Conservation (phyloP, 2,113 vertebrate species). For the Chauna torquata region DNA sequence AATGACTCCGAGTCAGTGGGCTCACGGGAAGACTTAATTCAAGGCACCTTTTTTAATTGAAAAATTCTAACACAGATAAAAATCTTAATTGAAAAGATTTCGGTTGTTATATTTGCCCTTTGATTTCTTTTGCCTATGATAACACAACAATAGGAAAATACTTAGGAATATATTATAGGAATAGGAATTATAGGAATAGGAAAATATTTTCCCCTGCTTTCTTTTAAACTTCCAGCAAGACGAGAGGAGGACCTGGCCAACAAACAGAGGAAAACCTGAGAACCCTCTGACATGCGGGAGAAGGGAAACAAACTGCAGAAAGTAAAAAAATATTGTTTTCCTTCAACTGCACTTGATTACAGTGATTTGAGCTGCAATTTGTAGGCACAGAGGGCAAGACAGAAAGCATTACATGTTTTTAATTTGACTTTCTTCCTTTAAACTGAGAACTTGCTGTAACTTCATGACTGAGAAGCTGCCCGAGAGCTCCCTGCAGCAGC, state of each 20-base stretch:
- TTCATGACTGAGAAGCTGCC: background rate
- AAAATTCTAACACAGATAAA: background rate
- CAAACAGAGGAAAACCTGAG: background rate
- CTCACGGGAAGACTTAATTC: background rate
- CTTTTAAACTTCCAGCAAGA: background rate
- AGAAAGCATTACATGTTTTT: background rate
- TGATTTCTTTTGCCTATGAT: background rate
- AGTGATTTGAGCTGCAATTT: background rate
- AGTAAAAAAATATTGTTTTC: background rate
- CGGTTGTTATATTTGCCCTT: background rate
- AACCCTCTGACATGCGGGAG: background rate
- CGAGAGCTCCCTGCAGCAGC: background rate
- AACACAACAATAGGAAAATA: too few species aligned
- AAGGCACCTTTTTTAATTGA: background rate
- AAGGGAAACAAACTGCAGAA: background rate
- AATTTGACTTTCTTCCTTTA: background rate
- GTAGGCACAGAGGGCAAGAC: background rate
- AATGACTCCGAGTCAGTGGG: background rate
- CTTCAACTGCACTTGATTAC: fast-evolving
- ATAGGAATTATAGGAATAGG: too few species aligned
- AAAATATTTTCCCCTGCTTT: background rate
- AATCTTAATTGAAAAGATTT: background rate
- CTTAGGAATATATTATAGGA: too few species aligned
- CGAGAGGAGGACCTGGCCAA: background rate
- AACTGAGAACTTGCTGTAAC: background rate